Evolutionary conservation across 2,888 invertebrate genomes (phyloP), one percentile per base, ranked within the genome.

Genomic region (Dynastes maya): DNA sequence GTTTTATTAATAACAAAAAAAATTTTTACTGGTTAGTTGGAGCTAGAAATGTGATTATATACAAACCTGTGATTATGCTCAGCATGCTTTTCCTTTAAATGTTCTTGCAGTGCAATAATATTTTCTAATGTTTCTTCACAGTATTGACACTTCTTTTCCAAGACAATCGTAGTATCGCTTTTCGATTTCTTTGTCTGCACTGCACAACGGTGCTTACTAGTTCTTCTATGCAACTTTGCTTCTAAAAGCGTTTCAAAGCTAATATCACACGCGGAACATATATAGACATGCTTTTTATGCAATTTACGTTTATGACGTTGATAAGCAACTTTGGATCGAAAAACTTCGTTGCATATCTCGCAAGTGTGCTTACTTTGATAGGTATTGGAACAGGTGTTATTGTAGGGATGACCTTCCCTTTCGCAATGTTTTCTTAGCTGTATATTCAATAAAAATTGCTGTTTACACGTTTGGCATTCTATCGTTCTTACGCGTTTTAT

Each of bases 391-490:
- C 92, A 92, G 0, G 92, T 92, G 9, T 89, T 86, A 0, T 89
- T 86, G 40, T 84, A 79, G 32, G 76, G 51, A 79, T 89, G 89
- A 16, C 91, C 81, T 88, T 91, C 83, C 84, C 87, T 87, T 82
- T 89, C 83, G 82, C 91, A 89, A 85, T 95, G 95, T 11, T 90
- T 87, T 71, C 94, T 92, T 49, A 96, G 87, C 86, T 96, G 94
- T 9, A 94, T 90, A 81, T 96, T 96, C 85, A 94, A 94, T 16
- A 93, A 91, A 86, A 97, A 97, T 53, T 91, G 89, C 84, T 92
- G 90, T 9, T 87, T 86, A 86, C 97, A 97, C 27, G 91, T 91
- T 1, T 88, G 88, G 86, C 97, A 97, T 80, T 89, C 88, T 3
- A 95, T 86, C 0, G 91, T 89, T 1, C 91, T 90, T 79, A 93